Evolutionary conservation across 2,113 vertebrate species (phyloP).

Genomic region (Alouatta palliata): DNA sequence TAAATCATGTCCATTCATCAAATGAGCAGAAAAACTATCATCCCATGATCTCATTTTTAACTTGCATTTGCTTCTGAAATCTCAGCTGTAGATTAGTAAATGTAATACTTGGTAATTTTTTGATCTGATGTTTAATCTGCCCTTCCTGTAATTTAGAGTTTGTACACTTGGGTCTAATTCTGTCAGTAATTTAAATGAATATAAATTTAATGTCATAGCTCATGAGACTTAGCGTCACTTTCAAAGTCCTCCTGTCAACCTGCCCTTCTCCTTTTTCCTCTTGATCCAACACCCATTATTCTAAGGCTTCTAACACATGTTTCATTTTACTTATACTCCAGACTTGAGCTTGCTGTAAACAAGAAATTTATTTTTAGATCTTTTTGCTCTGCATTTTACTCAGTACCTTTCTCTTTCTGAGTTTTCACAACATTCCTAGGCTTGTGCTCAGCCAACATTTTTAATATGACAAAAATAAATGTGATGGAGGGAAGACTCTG

Average conservation of each 20-base stretch:
- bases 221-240: not conserved
- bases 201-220: not conserved
- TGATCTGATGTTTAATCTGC: not conserved
- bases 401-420: slow-evolving; percentile 53
- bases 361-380: slow-evolving; percentile 68
- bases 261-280: not conserved
- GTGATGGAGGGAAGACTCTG: slow-evolving; percentile 47
- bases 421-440: slow-evolving; percentile 58
- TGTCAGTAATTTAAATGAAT: not conserved
- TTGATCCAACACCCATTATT: slow-evolving; percentile 1
- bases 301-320: slow-evolving; percentile 58
- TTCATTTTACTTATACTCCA: slow-evolving; percentile 69
- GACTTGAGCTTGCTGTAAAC: slow-evolving; percentile 58
- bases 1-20: not conserved
- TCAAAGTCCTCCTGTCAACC: not conserved
- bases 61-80: slow-evolving; percentile 33
- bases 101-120: not conserved
- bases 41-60: slow-evolving; percentile 3
- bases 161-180: not conserved
- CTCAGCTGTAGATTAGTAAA: slow-evolving; percentile 17
- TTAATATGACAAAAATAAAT: slow-evolving; percentile 67
- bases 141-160: not conserved
- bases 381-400: slow-evolving; percentile 63
- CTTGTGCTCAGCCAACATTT: slow-evolving; percentile 60
- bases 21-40: not conserved